Conservation (phyloP, 2,888 invertebrate genomes). For the Pegoplata infirma region DNA sequence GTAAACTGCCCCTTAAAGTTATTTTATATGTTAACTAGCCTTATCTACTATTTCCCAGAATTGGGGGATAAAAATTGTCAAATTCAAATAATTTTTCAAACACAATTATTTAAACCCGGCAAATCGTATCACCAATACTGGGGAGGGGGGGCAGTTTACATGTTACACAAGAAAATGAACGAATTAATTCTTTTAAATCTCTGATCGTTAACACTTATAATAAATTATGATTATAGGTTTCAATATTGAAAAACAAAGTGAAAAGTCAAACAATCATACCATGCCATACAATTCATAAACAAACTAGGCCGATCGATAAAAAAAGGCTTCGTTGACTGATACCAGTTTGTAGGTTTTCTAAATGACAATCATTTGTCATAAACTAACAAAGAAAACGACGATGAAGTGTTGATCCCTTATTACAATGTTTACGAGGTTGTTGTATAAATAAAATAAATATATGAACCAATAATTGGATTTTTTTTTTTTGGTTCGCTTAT, state of each 20-base stretch:
- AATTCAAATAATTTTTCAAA: too few relatives aligned
- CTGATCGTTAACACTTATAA: conserved; percentile 37
- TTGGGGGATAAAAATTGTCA: too few relatives aligned
- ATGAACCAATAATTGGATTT: conserved; percentile 5
- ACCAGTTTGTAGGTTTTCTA: conserved; percentile 42
- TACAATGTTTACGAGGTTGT: background rate
- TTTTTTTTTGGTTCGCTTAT: too few relatives aligned
- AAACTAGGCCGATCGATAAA: conserved; percentile 56
- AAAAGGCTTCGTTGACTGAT: conserved; percentile 15
- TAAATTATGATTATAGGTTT: conserved; percentile 62
- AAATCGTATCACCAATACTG: too few relatives aligned
- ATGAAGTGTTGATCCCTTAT: conserved; percentile 3
- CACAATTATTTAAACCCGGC: too few relatives aligned
- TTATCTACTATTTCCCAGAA: too few relatives aligned
- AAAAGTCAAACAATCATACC: conserved; percentile 43
- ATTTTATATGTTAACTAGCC: too few relatives aligned
- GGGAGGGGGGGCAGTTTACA: too few relatives aligned
- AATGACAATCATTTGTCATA: conserved; percentile 58
- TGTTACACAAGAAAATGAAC: too few relatives aligned
- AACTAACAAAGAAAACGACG: conserved; percentile 9
- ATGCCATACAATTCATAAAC: too few relatives aligned
- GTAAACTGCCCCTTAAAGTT: too few relatives aligned
- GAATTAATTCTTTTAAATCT: background rate
- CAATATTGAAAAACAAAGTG: conserved; percentile 46
- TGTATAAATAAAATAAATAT: background rate